These are phyloP conservation scores for Virgularia gustaviana DNA, from an alignment of 92 coral and sea anemone species.

Conservation along the genomic window DNA sequence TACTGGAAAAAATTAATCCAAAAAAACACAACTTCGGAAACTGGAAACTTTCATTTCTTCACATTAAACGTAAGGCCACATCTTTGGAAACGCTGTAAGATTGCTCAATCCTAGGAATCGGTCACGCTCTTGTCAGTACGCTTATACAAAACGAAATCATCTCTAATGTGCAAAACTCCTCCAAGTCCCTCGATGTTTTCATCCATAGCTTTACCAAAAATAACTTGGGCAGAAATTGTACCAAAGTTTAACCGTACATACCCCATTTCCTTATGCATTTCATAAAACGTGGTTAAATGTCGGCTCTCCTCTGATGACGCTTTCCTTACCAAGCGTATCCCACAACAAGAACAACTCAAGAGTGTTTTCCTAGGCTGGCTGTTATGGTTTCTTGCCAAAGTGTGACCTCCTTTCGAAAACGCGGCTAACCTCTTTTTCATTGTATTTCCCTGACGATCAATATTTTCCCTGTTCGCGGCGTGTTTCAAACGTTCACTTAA, in stretches of 20 bases:
- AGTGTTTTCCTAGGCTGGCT: background rate
- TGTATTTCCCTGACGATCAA: constrained; percentile 7
- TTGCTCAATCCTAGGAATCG: background rate
- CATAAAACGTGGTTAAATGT: constrained; percentile 47
- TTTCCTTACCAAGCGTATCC: constrained; percentile 6
- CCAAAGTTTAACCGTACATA: constrained; percentile 49
- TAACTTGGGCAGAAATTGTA: constrained; percentile 39
- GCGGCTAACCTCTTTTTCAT: background rate
- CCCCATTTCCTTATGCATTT: constrained; percentile 30
- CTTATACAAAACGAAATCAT: constrained; percentile 40
- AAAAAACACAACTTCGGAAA: constrained; percentile 31
- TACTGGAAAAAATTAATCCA: constrained; percentile 12
- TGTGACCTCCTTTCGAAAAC: background rate
- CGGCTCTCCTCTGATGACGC: constrained; percentile 27
- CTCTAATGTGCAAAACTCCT: constrained; percentile 48
- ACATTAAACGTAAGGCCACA: constrained; percentile 42
- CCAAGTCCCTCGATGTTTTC: constrained; percentile 33
- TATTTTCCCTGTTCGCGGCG: constrained; percentile 27
- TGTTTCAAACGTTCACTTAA: constrained; percentile 21
- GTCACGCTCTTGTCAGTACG: constrained; percentile 9
- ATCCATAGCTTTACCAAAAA: constrained; percentile 47
- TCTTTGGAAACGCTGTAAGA: constrained; percentile 18
- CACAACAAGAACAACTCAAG: constrained; percentile 15
- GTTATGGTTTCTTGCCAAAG: background rate
- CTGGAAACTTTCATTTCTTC: constrained; percentile 37